Evolutionary conservation across 2,797 vertebrate species (phyloP), one percentile per base, ranked within the genome.

Genomic region (Anguilla marmorata): DNA sequence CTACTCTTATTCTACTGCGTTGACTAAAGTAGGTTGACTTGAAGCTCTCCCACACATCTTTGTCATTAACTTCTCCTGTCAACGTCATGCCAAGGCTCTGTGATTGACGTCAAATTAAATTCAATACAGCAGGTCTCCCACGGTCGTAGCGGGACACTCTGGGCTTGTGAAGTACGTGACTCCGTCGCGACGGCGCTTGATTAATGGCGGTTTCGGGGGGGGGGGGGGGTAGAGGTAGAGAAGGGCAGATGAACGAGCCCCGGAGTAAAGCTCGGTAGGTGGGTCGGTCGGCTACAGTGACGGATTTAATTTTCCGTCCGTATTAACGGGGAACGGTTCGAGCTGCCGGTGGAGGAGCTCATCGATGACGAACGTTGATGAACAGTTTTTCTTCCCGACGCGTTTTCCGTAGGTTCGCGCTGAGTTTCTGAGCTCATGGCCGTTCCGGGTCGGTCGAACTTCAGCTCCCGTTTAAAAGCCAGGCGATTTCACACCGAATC

Each of bases 361-460:
- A 45, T 79, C 37, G 37, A 79, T 45, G 37, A 79, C 74, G 45
- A 79, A 45, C 41, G 41, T 37, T 80, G 24, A 45, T 80, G 76
- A 24, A 80, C 76, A 45, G 76, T 48, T 80, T 80, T 45, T 80
- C 76, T 80, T 80, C 76, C 76, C 48, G 76, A 48, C 41, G 41
- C 24, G 45, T 80, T 80, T 19, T 16, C 41, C 76, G 19, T 1
- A 21, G 76, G 33, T 80, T 37, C 12, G 9, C n/a, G 2, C 41
- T 41, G 12, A 76, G 7, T 16, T 37, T 45, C 7, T 80, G 76
- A 80, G 37, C 41, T 80, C 41, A 7, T 24, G 14, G 3, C 7
- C 24, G 41, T 41, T 41, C 41, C 76, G 9, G 76, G 76, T 41
- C 41, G 2, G 30, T 30, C 27, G 3, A 9, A 30, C 9, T 30